phyloP scores from a whole-genome alignment of 1,140 invertebrate species.

The Dreissena rostriformis region DNA sequence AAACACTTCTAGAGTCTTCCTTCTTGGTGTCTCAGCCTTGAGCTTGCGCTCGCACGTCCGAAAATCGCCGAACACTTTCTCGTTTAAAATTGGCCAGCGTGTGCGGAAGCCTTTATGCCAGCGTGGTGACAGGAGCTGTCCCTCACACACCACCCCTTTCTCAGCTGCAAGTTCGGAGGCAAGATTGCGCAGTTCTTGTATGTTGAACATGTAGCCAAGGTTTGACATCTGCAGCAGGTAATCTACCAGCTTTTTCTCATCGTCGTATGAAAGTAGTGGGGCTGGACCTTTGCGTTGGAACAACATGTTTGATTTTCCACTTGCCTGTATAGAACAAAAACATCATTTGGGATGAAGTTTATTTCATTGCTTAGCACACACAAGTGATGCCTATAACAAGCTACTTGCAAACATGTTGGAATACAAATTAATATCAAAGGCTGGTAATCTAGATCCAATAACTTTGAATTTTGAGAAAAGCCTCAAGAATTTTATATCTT shows the following conservation, averaged over 20 bases:
- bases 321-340: slow-evolving; percentile 23
- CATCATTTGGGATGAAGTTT: too few relatives aligned
- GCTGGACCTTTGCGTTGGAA: slow-evolving; percentile 51
- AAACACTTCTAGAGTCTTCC: slow-evolving; percentile 48
- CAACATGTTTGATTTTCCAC: slow-evolving; percentile 43
- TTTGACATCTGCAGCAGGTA: slow-evolving; percentile 51
- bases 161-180: slow-evolving; percentile 45
- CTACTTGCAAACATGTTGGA: too few relatives aligned
- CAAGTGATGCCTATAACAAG: too few relatives aligned
- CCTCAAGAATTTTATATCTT: too few relatives aligned
- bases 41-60: slow-evolving; percentile 33
- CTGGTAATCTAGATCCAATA: too few relatives aligned
- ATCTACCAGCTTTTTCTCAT: slow-evolving; percentile 54
- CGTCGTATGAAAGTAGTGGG: slow-evolving; percentile 45
- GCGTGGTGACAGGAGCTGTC: slow-evolving; percentile 43
- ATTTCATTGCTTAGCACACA: too few relatives aligned
- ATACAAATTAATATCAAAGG: too few relatives aligned
- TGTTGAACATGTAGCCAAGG: slow-evolving; percentile 52
- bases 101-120: slow-evolving; percentile 53
- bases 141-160: slow-evolving; percentile 47
- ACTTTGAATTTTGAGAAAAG: too few relatives aligned
- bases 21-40: slow-evolving; percentile 32
- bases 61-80: slow-evolving; percentile 50
- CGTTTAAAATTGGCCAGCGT: slow-evolving; percentile 50
- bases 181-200: slow-evolving; percentile 42